Percentiles rank a stretch among this genome's conserved stretches.
Conservation (phyloP, 1,140 invertebrate genomes). For the Leptopilina clavipes region DNA sequence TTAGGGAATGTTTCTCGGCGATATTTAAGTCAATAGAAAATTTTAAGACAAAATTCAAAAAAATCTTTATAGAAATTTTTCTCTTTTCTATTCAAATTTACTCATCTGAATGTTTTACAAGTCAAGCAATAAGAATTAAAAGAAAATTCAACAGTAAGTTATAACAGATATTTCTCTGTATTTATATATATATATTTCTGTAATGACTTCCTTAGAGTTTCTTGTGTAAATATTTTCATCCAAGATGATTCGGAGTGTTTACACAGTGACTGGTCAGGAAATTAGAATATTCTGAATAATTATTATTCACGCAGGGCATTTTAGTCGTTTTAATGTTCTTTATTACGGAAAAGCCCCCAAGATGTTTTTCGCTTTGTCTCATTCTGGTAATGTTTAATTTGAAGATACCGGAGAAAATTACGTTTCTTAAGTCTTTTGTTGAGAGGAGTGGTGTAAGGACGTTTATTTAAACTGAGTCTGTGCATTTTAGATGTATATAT, state of each 20-base stretch:
- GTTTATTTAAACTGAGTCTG: not conserved
- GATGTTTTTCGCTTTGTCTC: not conserved
- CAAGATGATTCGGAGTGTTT: not conserved
- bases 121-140: too few species aligned
- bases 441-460: not conserved
- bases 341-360: not conserved
- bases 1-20: too few species aligned
- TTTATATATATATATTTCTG: not conserved
- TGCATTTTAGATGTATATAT: not conserved
- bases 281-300: conserved; percentile 6
- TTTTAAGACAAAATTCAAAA: too few species aligned
- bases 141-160: not conserved
- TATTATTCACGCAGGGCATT: conserved; percentile 12
- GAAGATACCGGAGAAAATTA: conserved; percentile 1
- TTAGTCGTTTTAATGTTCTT: not conserved
- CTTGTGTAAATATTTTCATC: not conserved
- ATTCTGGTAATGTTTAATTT: conserved; percentile 21
- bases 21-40: too few species aligned
- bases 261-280: conserved; percentile 13
- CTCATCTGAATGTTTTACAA: too few species aligned
- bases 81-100: too few species aligned
- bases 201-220: not conserved
- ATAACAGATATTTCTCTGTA: not conserved
- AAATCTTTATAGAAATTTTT: too few species aligned
- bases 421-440: not conserved